Evolutionary conservation across 2,888 invertebrate species (phyloP), one percentile per base, ranked within the genome.

Genomic region (Papilio protenor): DNA sequence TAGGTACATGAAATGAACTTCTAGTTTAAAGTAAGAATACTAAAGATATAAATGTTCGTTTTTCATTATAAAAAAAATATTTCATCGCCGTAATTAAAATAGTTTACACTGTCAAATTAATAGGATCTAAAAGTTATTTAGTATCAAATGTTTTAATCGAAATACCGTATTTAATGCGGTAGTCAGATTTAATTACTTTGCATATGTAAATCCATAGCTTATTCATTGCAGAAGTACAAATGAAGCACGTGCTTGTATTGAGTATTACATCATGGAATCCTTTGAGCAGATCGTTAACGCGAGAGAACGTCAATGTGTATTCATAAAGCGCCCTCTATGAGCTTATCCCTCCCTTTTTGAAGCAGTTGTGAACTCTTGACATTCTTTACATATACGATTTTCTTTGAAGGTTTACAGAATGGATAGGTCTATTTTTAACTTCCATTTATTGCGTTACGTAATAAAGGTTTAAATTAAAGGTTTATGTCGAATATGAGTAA

Each of bases 311-410:
- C 40, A 64, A 64, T 64, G 64, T 33, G 14, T 61, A 61, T 33
- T 40, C 64, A 64, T n/a, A 40, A 40, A 64, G 64, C 64, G 64
- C 64, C 40, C 40, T 64, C 64, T 40, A 64, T 3, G 40, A 11
- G 64, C 64, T 40, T 64, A 64, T 64, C 27, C 33, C 33, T 40
- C 64, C 3, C 23, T 23, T 64, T 40, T 33, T 45, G 40, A 66
- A 45, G 40, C 66, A 66, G 66, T 45, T 69, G 21, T 45, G 66
- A 69, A 69, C 66, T 64, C 40, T 69, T 69, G 66, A 69, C 40
- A 45, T 69, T 69, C 40, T 45, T 45, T 45, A 69, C n/a, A 21
- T 12, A 12, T 12, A n/a, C 0, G 33, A 16, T 69, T 69, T n/a
- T 45, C n/a, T 45, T 45, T 40, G 66, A 64, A 40, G n/a, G 57